Percentiles rank a stretch among this genome's conserved stretches.
Evolutionary conservation across 2,113 vertebrate genomes (phyloP).

Genomic region (Caloenas nicobarica): DNA sequence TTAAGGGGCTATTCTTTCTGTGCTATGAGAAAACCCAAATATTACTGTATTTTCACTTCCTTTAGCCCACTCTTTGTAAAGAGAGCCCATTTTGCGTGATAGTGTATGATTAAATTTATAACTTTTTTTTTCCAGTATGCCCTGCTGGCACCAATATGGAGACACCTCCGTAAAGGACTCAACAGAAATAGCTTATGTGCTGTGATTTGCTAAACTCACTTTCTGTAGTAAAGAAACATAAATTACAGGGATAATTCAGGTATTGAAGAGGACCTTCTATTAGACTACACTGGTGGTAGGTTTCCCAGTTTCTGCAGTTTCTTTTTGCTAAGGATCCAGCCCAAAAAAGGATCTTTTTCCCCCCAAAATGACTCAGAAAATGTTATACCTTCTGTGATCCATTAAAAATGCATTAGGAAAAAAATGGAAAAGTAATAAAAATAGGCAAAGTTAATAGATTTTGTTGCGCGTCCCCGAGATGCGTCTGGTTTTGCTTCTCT

Average conservation of each 20-base stretch:
- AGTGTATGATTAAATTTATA: background rate
- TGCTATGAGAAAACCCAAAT: background rate
- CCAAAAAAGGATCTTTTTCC: background rate
- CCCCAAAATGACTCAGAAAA: background rate
- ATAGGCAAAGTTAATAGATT: background rate
- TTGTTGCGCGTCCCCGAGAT: background rate
- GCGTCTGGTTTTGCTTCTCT: background rate
- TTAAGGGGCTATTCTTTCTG: background rate
- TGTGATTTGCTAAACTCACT: background rate
- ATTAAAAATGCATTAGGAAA: background rate
- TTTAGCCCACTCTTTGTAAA: background rate
- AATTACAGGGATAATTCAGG: background rate
- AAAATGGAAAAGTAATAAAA: background rate
- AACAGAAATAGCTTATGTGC: background rate
- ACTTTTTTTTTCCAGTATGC: background rate
- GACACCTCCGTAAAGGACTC: background rate
- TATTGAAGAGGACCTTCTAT: background rate
- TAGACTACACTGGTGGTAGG: background rate
- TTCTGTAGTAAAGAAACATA: background rate
- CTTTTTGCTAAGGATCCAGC: background rate
- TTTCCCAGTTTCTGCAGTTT: background rate
- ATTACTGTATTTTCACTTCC: background rate
- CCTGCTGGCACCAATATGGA: background rate
- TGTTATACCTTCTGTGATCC: background rate
- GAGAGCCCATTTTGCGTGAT: background rate